phyloP scores from a whole-genome alignment of 2,113 vertebrate genomes.

The Otus sunia region DNA sequence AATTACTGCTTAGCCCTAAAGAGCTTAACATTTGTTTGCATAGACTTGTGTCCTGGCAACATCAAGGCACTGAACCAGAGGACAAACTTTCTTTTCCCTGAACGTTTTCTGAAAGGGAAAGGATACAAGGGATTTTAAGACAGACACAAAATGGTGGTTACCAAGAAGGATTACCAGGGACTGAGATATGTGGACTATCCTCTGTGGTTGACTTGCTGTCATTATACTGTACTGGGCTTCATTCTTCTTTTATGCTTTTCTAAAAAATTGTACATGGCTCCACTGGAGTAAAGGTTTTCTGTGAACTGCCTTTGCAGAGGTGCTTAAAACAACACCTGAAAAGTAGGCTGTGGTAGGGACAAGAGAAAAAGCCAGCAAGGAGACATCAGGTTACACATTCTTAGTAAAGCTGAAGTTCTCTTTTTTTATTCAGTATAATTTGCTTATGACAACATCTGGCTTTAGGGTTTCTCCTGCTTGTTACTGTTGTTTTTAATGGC shows the following conservation, averaged over 20 bases:
- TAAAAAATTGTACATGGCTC: background rate
- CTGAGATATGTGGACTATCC: background rate
- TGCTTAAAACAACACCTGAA: background rate
- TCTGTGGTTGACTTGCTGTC: background rate
- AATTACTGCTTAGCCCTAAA: slow-evolving; percentile 44
- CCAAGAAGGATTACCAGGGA: background rate
- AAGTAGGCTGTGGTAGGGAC: background rate
- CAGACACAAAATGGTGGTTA: background rate
- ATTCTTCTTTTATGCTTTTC: background rate
- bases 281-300: background rate
- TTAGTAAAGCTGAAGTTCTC: background rate
- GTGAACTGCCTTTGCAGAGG: background rate
- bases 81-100: background rate
- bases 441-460: background rate
- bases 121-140: background rate
- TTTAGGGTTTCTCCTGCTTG: background rate
- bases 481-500: background rate
- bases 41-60: slow-evolving; percentile 26
- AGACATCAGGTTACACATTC: background rate
- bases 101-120: background rate
- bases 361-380: background rate
- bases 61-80: background rate
- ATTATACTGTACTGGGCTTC: background rate
- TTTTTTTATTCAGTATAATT: background rate
- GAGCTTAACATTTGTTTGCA: slow-evolving; percentile 38